Conservation (phyloP, 2,888 invertebrate genomes). For the Polietes domitor region DNA sequence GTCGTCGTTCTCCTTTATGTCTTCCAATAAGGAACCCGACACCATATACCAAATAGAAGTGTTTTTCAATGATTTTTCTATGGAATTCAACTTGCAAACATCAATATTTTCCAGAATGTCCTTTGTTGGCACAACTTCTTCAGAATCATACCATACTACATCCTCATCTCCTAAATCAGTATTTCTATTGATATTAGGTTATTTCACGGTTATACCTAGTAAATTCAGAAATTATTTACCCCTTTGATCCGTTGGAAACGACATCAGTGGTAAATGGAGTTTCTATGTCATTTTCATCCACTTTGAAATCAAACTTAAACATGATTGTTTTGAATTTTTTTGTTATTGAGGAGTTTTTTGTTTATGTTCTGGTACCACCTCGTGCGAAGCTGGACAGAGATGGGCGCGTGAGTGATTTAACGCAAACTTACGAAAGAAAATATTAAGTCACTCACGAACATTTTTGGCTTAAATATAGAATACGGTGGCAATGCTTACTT, state of each 20-base stretch:
- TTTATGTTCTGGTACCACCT: no score
- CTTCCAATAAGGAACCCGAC: constrained; percentile 74
- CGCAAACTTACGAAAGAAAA: no score
- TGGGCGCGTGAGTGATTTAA: no score
- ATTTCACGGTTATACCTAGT: background rate
- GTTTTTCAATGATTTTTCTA: constrained; percentile 68
- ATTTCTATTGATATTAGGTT: background rate
- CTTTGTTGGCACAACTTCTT: constrained; percentile 68
- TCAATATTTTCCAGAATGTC: constrained; percentile 72
- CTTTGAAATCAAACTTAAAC: constrained; percentile 78
- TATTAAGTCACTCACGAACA: no score
- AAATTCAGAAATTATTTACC: constrained; percentile 1
- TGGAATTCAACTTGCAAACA: constrained; percentile 75
- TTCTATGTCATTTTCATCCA: constrained; percentile 67
- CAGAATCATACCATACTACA: constrained; percentile 74
- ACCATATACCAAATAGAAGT: constrained; percentile 71
- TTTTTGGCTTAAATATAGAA: no score
- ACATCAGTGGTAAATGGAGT: constrained; percentile 36
- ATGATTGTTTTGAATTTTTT: no score
- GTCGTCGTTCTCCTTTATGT: constrained; percentile 70
- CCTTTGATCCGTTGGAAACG: background rate
- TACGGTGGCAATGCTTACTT: no score
- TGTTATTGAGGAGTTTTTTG: no score
- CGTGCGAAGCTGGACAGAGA: no score
- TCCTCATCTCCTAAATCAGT: background rate